A percentile compares a stretch with the other conserved stretches of the same genome.
phyloP scores from a whole-genome alignment of 1,140 invertebrate genomes.

The Drosophila simulans region DNA sequence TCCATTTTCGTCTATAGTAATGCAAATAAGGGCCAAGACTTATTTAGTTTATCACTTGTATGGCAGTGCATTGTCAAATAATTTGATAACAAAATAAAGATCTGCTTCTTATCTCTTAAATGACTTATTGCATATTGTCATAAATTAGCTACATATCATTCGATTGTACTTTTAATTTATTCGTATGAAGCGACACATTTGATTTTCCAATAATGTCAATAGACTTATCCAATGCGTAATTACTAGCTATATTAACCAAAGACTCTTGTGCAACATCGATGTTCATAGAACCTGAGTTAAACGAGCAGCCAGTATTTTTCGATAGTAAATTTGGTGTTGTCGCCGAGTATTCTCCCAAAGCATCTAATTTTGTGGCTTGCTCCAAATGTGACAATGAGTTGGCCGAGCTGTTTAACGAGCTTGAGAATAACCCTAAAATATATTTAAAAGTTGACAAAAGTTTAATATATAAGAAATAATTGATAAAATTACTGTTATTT shows the following conservation, averaged over 20 bases:
- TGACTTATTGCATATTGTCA: conserved; percentile 30
- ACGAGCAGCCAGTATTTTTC: conserved; percentile 1
- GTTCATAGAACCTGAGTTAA: conserved; percentile 1
- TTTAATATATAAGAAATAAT: neutral
- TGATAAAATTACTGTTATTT: conserved; percentile 45
- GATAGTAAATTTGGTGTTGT: conserved; percentile 36
- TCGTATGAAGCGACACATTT: conserved; percentile 21
- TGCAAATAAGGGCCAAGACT: conserved; percentile 22
- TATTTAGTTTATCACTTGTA: conserved; percentile 57
- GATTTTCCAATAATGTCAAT: conserved; percentile 16
- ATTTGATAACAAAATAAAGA: conserved; percentile 49
- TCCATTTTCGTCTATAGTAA: conserved; percentile 11
- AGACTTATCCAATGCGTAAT: conserved; percentile 26
- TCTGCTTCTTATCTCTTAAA: conserved; percentile 37
- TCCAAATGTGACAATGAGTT: conserved; percentile 54
- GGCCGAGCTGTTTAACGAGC: conserved; percentile 17
- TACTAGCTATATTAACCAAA: conserved; percentile 16
- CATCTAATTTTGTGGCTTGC: conserved; percentile 21
- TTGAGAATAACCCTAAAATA: conserved; percentile 30
- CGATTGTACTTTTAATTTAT: conserved; percentile 34
- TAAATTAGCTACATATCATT: conserved; percentile 60
- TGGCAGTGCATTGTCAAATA: conserved; percentile 57
- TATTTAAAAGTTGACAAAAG: neutral
- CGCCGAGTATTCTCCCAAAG: conserved; percentile 27
- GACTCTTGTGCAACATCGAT: conserved; percentile 11